Evolutionary conservation across 2,113 vertebrate species (phyloP), one percentile per base, ranked within the genome.

Genomic region (Chitala chitala): DNA sequence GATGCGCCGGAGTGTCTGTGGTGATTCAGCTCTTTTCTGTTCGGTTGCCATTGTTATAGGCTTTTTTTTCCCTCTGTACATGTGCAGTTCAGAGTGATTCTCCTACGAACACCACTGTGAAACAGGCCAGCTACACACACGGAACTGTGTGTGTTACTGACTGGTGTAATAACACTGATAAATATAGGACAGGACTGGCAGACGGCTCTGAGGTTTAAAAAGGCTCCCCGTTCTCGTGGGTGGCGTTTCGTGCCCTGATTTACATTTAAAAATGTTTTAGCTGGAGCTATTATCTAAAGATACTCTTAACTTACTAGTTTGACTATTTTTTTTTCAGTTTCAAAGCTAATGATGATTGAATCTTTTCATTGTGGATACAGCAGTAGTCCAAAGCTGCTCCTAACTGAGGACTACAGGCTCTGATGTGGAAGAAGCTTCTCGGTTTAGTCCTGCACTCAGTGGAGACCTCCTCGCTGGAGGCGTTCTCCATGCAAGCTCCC

Each of bases 151-250:
- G 3, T 8, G n/a, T n/a, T n/a, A n/a, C n/a, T n/a, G n/a, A n/a
- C n/a, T n/a, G n/a, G n/a, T n/a, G n/a, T 29, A 69, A 69, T 69
- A 33, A 26, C 29, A n/a, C 64, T n/a, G 54, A 29, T 46, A 33
- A 46, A 54, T 20, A 29, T 40, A 17, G 33, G n/a, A 20, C 38
- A n/a, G 36, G 38, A 40, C 36, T 36, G 29, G 22, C 20, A 9
- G 69, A 59, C 5, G 33, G 51, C 12, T 1, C 9, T 8, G n/a
- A 36, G 8, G 63, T 58, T 71, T 71, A 24, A 71, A 54, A 54
- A 54, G 46, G 31, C 50, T 15, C 3, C 58, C 36, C 10, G 12
- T 33, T 63, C 29, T 36, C 2, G 17, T 20, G 58, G 26, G 24
- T 5, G 55, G 56, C 56, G 31, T 33, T 59, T 26, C 13, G 56